These are phyloP conservation scores for Agrypnia vestita DNA, from an alignment of 1,140 invertebrate species.

Conservation along the genomic window DNA sequence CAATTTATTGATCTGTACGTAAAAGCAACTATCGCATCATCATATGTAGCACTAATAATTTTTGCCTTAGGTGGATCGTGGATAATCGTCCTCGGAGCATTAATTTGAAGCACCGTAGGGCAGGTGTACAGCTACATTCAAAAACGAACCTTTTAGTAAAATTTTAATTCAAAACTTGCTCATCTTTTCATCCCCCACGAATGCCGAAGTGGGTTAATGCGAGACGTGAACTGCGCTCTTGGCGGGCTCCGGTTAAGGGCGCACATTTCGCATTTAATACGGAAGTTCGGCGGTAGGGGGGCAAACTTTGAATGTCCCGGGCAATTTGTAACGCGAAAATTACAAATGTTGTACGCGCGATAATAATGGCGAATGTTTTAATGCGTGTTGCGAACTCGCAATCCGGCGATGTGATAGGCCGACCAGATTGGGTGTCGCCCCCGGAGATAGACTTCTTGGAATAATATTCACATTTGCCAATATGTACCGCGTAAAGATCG, in stretches of 20 bases:
- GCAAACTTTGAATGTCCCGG: constrained; percentile 3
- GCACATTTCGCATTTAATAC: constrained; percentile 26
- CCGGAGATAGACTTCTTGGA: neutral
- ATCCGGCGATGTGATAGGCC: neutral
- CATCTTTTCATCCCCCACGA: neutral
- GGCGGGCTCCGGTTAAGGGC: neutral
- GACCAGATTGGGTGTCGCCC: neutral
- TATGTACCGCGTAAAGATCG: neutral
- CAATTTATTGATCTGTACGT: too few species aligned
- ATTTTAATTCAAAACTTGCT: too few species aligned
- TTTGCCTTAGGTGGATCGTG: too few species aligned
- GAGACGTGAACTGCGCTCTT: neutral
- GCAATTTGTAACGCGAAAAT: constrained; percentile 24
- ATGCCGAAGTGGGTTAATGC: constrained; percentile 13
- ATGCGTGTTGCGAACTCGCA: neutral
- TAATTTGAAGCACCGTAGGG: too few species aligned
- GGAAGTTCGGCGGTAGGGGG: neutral
- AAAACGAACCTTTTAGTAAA: too few species aligned
- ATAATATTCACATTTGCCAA: neutral
- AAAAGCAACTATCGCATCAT: too few species aligned
- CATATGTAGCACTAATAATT: too few species aligned
- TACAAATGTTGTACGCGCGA: constrained; percentile 2
- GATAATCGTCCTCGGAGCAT: too few species aligned
- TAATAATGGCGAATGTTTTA: constrained; percentile 20
- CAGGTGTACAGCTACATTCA: too few species aligned